Evolutionary conservation across 2,797 vertebrate species (phyloP).

Genomic region (Pangasius djambal): DNA sequence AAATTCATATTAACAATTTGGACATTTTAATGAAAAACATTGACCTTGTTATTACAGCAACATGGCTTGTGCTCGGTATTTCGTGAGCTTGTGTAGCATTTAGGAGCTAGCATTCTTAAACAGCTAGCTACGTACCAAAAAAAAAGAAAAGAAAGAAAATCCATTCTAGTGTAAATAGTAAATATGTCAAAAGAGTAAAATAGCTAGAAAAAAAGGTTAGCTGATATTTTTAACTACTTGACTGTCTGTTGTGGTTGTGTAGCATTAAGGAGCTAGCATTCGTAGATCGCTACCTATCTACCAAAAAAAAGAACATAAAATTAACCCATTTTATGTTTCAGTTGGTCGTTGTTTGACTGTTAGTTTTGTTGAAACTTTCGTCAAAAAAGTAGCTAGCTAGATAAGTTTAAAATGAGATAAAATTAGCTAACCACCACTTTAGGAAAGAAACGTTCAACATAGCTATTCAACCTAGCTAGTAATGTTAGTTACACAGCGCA

Average conservation of each 20-base stretch:
- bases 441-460: not conserved
- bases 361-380: not conserved
- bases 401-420: not conserved
- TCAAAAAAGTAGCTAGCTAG: not conserved
- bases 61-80: not conserved
- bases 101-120: not conserved
- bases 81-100: not conserved
- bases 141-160: no score
- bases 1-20: not conserved
- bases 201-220: no score
- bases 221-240: no score
- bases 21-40: not conserved
- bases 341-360: no score
- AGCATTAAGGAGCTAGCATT: not conserved
- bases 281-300: not conserved
- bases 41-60: not conserved
- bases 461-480: not conserved
- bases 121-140: not conserved
- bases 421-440: not conserved
- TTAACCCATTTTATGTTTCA: not conserved
- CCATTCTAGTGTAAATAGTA: no score
- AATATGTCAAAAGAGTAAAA: no score
- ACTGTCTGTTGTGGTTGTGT: not conserved
- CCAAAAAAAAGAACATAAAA: not conserved
- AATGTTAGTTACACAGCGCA: not conserved